phyloP scores from a whole-genome alignment of 2,797 vertebrate genomes.

The Taeniopygia guttata region DNA sequence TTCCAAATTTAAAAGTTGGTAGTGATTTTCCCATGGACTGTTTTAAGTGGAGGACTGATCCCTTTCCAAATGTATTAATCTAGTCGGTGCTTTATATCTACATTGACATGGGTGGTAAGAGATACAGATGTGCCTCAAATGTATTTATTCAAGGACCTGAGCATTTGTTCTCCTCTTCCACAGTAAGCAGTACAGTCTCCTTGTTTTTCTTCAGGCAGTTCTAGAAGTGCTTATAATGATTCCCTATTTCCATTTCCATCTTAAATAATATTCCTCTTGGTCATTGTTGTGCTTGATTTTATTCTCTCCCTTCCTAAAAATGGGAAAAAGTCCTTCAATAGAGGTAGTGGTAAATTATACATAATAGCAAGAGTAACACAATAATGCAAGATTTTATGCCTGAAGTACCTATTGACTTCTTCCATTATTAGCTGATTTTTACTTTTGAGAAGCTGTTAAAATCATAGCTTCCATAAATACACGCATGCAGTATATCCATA shows the following conservation, averaged over 20 bases:
- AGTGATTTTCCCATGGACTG: background rate
- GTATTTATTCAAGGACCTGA: background rate
- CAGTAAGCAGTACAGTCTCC: background rate
- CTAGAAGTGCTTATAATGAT: background rate
- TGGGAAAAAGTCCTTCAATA: background rate
- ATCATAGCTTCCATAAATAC: background rate
- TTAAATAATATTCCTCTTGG: background rate
- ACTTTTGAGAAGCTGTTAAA: background rate
- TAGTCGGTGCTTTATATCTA: background rate
- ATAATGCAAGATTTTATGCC: background rate
- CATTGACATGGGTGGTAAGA: background rate
- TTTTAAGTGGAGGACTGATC: background rate
- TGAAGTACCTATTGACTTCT: background rate
- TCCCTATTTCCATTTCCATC: background rate
- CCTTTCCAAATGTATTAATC: background rate
- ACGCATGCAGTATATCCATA: background rate
- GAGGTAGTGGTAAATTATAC: background rate
- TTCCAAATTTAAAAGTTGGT: background rate
- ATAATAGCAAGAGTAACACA: background rate
- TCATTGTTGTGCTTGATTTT: background rate
- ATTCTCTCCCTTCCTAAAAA: background rate
- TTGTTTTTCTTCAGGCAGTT: background rate
- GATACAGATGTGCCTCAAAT: background rate
- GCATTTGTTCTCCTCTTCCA: background rate
- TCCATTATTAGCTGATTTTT: background rate